These are phyloP conservation scores for Melanostigma gelatinosum DNA, from an alignment of 2,113 vertebrate species.

Conservation along the genomic window DNA sequence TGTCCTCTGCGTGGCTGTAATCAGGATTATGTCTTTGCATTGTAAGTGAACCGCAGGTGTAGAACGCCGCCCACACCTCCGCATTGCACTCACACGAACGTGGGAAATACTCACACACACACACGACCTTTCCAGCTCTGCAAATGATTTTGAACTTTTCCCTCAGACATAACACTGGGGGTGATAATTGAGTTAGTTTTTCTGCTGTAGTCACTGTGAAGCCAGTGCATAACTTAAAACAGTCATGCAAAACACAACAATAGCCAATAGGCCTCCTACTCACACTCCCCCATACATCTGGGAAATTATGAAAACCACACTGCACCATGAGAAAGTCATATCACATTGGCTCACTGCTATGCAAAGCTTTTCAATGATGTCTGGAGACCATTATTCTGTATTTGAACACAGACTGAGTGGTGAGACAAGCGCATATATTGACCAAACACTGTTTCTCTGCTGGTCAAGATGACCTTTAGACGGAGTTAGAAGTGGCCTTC, in stretches of 20 bases:
- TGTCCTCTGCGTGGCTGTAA: not conserved
- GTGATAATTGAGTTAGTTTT: conserved; percentile 51
- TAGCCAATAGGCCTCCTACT: conserved; percentile 26
- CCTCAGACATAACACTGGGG: conserved; percentile 29
- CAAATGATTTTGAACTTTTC: conserved; percentile 46
- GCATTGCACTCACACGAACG: not conserved
- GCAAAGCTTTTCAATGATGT: not conserved
- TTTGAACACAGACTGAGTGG: not conserved
- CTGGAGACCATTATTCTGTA: conserved; percentile 6
- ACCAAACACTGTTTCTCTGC: conserved; percentile 21
- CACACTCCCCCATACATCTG: conserved; percentile 32
- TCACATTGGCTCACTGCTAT: not conserved
- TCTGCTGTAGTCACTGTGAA: conserved; percentile 29
- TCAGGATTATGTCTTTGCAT: conserved; percentile 6
- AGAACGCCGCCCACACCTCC: conserved; percentile 1
- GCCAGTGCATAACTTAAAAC: conserved; percentile 26
- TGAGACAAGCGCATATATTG: conserved; percentile 25
- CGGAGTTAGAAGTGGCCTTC: conserved; percentile 16
- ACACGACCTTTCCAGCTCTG: conserved; percentile 8
- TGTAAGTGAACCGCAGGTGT: not conserved
- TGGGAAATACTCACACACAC: not conserved
- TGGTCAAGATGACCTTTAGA: conserved; percentile 21
- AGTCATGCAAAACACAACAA: conserved; percentile 38
- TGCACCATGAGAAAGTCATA: conserved; percentile 28
- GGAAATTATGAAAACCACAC: conserved; percentile 48